phyloP scores from a whole-genome alignment of 2,797 vertebrate genomes.

The Lates japonicus region DNA sequence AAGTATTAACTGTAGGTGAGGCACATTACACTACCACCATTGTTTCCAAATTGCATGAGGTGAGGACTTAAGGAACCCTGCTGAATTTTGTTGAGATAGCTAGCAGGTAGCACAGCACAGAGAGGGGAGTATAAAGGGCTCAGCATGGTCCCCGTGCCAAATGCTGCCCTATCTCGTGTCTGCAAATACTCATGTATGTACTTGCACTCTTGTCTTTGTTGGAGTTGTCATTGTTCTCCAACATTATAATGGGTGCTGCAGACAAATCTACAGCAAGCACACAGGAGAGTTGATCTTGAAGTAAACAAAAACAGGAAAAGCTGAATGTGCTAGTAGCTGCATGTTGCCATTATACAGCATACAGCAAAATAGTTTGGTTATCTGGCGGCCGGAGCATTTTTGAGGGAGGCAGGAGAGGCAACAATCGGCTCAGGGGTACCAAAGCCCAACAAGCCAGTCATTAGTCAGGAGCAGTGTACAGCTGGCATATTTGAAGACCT shows the following conservation, averaged over 20 bases:
- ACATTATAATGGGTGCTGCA: background rate
- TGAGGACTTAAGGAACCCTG: background rate
- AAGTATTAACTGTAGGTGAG: slow-evolving; percentile 55
- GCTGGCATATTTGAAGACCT: background rate
- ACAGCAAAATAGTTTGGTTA: background rate
- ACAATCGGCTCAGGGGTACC: background rate
- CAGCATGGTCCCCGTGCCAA: background rate
- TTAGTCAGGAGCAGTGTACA: background rate
- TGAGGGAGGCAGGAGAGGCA: background rate
- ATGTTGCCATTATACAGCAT: background rate
- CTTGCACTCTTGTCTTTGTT: background rate
- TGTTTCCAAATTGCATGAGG: slow-evolving; percentile 22
- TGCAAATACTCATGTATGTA: background rate
- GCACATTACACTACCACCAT: slow-evolving; percentile 44
- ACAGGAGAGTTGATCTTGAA: background rate
- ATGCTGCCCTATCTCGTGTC: background rate
- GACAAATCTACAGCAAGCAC: slow-evolving; percentile 9
- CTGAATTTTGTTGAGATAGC: background rate
- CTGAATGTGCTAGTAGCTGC: background rate
- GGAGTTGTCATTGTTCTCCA: background rate
- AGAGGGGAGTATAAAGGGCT: background rate
- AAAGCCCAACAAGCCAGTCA: background rate
- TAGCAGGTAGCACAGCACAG: slow-evolving; percentile 11
- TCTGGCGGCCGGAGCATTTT: background rate
- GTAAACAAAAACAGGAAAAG: background rate